Evolutionary conservation across 2,113 vertebrate genomes (phyloP).

Genomic region (Tachysurus vachellii): DNA sequence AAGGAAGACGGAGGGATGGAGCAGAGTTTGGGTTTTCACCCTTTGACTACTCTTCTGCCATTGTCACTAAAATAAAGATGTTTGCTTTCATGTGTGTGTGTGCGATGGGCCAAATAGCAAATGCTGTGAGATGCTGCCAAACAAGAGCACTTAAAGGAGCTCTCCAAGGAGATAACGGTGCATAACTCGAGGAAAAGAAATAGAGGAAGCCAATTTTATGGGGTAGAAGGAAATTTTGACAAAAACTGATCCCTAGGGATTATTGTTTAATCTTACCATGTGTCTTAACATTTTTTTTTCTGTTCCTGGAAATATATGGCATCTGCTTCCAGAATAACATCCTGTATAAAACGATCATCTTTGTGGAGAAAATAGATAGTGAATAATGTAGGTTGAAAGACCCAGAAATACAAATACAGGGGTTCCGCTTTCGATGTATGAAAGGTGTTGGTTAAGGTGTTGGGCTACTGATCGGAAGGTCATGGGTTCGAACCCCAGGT

Average conservation of each 20-base stretch:
- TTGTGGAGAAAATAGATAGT: not conserved
- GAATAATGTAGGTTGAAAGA: not conserved
- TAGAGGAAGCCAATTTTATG: conserved; percentile 27
- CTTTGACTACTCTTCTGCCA: conserved; percentile 27
- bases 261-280: conserved; percentile 29
- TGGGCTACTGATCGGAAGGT: too few relatives aligned
- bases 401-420: not conserved
- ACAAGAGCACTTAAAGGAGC: conserved; percentile 29
- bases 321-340: conserved; percentile 21
- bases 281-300: conserved; percentile 15
- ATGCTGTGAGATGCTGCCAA: conserved; percentile 37
- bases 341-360: conserved; percentile 10
- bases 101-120: conserved; percentile 21
- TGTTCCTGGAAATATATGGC: not conserved
- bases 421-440: not conserved
- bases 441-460: too few relatives aligned
- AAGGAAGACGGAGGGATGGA: conserved; percentile 23
- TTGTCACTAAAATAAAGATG: conserved; percentile 46
- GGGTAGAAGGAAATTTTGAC: conserved; percentile 22
- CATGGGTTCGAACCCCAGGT: too few relatives aligned
- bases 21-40: conserved; percentile 22
- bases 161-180: conserved; percentile 17
- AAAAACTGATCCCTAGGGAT: conserved; percentile 17
- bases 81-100: conserved; percentile 44
- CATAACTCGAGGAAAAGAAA: conserved; percentile 1